These are phyloP conservation scores for Epinephelus moara DNA, from an alignment of 2,113 vertebrate genomes.

Conservation along the genomic window DNA sequence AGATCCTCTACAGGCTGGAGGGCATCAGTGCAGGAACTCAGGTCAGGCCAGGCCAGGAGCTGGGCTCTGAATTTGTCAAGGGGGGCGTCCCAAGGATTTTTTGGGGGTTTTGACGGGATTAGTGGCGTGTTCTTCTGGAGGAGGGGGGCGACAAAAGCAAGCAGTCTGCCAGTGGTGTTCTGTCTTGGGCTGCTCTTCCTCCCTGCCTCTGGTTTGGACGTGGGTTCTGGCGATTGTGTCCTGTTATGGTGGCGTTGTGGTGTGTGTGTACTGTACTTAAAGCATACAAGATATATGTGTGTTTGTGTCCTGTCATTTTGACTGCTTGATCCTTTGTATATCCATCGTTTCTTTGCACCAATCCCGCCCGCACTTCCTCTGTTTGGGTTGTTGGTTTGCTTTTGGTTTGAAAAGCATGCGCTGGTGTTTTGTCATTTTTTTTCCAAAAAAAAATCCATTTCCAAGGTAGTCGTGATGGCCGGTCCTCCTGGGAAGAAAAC, in stretches of 20 bases:
- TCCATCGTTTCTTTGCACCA: conserved; percentile 71
- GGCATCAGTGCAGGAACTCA: conserved; percentile 74
- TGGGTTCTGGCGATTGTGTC: conserved; percentile 72
- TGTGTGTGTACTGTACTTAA: conserved; percentile 30
- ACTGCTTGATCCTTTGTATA: conserved; percentile 73
- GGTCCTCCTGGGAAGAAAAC: conserved; percentile 63
- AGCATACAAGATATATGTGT: conserved; percentile 48
- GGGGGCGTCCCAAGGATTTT: not conserved
- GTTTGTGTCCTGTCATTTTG: conserved; percentile 65
- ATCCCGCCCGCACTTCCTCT: conserved; percentile 63
- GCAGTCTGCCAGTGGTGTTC: conserved; percentile 81
- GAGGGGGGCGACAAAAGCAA: conserved; percentile 71
- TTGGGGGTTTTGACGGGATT: conserved; percentile 21
- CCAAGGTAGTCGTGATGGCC: conserved; percentile 64
- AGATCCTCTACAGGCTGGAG: conserved; percentile 67
- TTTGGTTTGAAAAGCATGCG: conserved; percentile 80
- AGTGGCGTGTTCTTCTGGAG: conserved; percentile 60
- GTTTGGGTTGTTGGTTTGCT: conserved; percentile 65
- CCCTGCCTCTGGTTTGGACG: conserved; percentile 79
- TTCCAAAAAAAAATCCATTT: conserved; percentile 52
- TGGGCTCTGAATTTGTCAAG: conserved; percentile 36
- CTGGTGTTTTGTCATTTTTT: conserved; percentile 70
- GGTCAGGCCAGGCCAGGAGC: conserved; percentile 69
- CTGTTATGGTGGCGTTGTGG: conserved; percentile 56
- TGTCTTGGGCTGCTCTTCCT: conserved; percentile 85